Evolutionary conservation across 2,888 invertebrate genomes (phyloP), one percentile per base, ranked within the genome.

Genomic region (Ethmia dodecea): DNA sequence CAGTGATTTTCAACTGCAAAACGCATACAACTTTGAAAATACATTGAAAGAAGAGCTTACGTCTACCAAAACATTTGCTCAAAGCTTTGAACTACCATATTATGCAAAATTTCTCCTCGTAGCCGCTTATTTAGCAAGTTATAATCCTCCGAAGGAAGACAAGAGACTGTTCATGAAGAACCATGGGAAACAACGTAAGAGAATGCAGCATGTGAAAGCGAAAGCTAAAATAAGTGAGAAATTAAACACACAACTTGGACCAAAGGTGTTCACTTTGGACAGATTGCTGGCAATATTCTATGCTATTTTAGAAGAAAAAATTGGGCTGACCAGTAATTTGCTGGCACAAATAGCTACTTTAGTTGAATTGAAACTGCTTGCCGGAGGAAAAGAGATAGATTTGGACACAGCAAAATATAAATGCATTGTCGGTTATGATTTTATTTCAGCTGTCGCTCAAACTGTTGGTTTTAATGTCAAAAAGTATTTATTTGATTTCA

Each of bases 51-150:
- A 84, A 25, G 80, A 86, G 33, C 45, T 86, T 1, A 75, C 72
- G 13, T 83, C 86, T 13, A 80, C 89, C 8, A 88, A 86, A 43
- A 87, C 87, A 15, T 76, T 91, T 50, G 90, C 90, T 0, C 90
- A 90, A 45, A 91, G 91, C 33, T 88, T 94, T 18, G 94, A 95
- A 57, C 64, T 98, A 3, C 97, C 97, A 0, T 96, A 91, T 63
- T 97, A 95, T 73, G 94, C 95, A 0, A 97, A 97, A 72, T 97
- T 90, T 68, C 86, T 98, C 20, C 80, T 98, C 2, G 94, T 98
- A 14, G 95, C 97, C 5, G 94, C 96, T 1, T 98, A 95, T 66
- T 81, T 98, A 40, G 97, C 97, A 0, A 97, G 97, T 18, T 95
- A 97, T 68, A 97, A 97, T 72, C 94, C 97, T 1, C 90, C 93